A percentile compares a stretch with the other conserved stretches of the same genome.
phyloP scores from a whole-genome alignment of 2,113 vertebrate species.

The Sialia sialis region DNA sequence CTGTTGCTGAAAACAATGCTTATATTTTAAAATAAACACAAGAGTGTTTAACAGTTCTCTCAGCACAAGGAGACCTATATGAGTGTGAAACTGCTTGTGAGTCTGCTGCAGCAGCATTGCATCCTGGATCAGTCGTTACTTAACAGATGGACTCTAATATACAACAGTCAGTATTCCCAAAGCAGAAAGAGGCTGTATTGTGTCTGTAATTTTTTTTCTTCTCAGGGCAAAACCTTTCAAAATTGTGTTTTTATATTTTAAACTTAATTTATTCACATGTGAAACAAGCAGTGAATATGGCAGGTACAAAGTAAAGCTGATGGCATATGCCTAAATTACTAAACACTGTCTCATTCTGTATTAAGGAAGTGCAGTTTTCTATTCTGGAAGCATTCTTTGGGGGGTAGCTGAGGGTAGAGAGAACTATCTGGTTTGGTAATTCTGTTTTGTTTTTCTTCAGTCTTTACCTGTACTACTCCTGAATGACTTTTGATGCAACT shows the following conservation, averaged over 20 bases:
- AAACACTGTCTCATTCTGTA: conserved; percentile 25
- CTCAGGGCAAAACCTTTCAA: neutral
- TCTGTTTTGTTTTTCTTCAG: neutral
- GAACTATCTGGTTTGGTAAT: neutral
- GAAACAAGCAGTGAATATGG: neutral
- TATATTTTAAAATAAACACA: neutral
- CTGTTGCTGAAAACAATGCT: neutral
- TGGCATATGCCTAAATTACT: conserved; percentile 50
- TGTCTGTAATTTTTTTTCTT: conserved; percentile 27
- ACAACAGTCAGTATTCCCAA: conserved; percentile 23
- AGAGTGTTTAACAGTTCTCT: conserved; percentile 7
- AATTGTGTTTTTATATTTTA: neutral
- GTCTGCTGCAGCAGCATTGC: conserved; percentile 83
- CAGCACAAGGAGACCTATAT: conserved; percentile 42
- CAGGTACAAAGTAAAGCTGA: neutral
- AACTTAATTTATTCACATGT: neutral
- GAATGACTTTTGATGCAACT: neutral
- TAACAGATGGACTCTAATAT: conserved; percentile 73
- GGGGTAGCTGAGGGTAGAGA: rapidly evolving
- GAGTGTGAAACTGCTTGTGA: conserved; percentile 79
- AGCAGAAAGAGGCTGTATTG: conserved; percentile 32
- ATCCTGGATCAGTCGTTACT: conserved; percentile 81
- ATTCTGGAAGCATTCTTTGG: neutral
- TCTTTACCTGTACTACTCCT: neutral
- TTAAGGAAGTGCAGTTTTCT: conserved; percentile 43